These are phyloP conservation scores for Oxyteleia sp. DNA, from an alignment of 2,888 invertebrate species.

Conservation along the genomic window DNA sequence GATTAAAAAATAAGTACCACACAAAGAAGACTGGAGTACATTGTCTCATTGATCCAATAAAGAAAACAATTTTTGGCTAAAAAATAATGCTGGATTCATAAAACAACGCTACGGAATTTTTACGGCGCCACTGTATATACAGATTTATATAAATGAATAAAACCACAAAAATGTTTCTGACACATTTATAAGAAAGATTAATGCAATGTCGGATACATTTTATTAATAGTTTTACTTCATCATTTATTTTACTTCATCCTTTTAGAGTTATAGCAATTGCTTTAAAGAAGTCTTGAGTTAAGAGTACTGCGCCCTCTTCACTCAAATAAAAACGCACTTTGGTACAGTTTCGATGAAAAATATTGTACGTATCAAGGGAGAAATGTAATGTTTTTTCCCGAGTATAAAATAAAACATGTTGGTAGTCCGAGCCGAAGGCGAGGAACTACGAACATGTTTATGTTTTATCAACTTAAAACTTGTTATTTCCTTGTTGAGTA, in stretches of 20 bases:
- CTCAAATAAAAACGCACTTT: no score
- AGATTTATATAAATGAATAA: constrained; percentile 4
- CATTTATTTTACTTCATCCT: no score
- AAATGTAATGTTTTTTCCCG: no score
- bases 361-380: no score
- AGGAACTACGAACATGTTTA: no score
- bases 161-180: constrained; percentile 1
- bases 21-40: constrained; percentile 26
- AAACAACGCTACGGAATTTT: constrained; percentile 11
- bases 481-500: no score
- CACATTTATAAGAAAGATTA: constrained; percentile 3
- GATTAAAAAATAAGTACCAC: constrained; percentile 16
- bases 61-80: constrained; percentile 10
- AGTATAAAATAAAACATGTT: no score
- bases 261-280: no score
- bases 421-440: no score
- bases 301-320: no score
- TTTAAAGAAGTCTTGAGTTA: neutral
- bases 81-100: constrained; percentile 1
- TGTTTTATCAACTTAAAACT: no score
- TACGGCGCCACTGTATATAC: neutral
- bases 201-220: neutral
- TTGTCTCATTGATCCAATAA: constrained; percentile 17
- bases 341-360: no score
- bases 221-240: constrained; percentile 2